Evolutionary conservation across 2,113 vertebrate genomes (phyloP).

Genomic region (Tychaedon coryphoeus): DNA sequence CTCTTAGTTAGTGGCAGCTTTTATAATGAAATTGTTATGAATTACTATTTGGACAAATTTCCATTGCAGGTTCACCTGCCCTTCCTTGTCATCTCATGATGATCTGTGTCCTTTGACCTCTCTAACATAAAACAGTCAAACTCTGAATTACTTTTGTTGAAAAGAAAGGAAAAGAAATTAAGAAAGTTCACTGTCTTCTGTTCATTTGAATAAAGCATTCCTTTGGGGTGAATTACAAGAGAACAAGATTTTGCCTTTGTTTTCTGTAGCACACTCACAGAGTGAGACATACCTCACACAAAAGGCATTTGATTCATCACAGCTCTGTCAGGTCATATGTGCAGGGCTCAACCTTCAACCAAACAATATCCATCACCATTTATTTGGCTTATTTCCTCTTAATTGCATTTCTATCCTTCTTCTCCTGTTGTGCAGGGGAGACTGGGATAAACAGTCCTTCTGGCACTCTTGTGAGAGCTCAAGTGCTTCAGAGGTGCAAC

Average conservation of each 20-base stretch:
- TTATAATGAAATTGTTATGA: neutral
- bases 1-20: neutral
- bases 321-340: neutral
- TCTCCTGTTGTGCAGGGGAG: neutral
- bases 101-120: neutral
- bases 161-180: neutral
- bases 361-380: neutral
- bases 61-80: neutral
- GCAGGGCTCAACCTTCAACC: neutral
- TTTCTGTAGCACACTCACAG: neutral
- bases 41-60: neutral
- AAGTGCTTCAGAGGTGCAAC: neutral
- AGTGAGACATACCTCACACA: neutral
- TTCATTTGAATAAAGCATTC: neutral
- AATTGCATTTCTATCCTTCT: neutral
- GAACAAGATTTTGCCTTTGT: neutral
- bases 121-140: neutral
- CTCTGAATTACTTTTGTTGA: neutral
- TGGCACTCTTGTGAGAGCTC: neutral
- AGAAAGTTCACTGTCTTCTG: neutral
- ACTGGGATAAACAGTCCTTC: neutral
- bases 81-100: neutral
- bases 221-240: neutral
- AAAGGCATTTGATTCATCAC: neutral
- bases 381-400: neutral